Percentiles rank a stretch among this genome's conserved stretches.
These are phyloP conservation scores for Mongoloraphidia duomilia DNA, from an alignment of 2,888 invertebrate species.

Conservation along the genomic window DNA sequence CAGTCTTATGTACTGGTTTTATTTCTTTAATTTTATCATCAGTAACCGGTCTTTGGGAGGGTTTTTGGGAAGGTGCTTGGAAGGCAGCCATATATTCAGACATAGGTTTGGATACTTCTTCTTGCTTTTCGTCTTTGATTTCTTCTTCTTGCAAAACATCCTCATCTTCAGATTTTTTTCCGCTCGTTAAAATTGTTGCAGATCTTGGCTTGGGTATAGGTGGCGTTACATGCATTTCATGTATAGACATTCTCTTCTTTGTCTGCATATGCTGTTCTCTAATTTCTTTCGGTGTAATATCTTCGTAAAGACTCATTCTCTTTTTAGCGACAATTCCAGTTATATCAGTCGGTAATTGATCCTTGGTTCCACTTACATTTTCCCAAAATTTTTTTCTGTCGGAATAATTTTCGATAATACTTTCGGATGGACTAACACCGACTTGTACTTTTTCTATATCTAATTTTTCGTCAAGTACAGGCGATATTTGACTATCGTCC, in stretches of 20 bases:
- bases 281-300: conserved; percentile 9
- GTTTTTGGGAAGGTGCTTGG: conserved; percentile 1
- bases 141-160: conserved; percentile 17
- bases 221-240: conserved; percentile 21
- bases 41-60: too few species aligned
- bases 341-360: conserved; percentile 16
- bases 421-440: conserved; percentile 12
- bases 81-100: conserved; percentile 7
- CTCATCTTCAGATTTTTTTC: not conserved
- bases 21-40: conserved; percentile 4
- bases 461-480: conserved; percentile 23
- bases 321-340: conserved; percentile 16
- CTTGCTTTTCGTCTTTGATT: conserved; percentile 11
- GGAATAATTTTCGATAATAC: conserved; percentile 28
- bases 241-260: conserved; percentile 25
- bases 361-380: conserved; percentile 22
- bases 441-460: conserved; percentile 18
- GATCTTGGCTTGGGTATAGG: conserved; percentile 32
- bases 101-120: conserved; percentile 3
- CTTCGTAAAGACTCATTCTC: conserved; percentile 24
- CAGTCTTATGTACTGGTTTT: conserved; percentile 17
- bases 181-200: conserved; percentile 7
- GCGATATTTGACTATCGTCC: conserved; percentile 17
- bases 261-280: conserved; percentile 17
- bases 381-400: conserved; percentile 39